A percentile compares a stretch with the other conserved stretches of the same genome.
Evolutionary conservation across 37 sponge, comb jelly and placozoan genomes (phyloP).

Genomic region (Beroe forskalii): DNA sequence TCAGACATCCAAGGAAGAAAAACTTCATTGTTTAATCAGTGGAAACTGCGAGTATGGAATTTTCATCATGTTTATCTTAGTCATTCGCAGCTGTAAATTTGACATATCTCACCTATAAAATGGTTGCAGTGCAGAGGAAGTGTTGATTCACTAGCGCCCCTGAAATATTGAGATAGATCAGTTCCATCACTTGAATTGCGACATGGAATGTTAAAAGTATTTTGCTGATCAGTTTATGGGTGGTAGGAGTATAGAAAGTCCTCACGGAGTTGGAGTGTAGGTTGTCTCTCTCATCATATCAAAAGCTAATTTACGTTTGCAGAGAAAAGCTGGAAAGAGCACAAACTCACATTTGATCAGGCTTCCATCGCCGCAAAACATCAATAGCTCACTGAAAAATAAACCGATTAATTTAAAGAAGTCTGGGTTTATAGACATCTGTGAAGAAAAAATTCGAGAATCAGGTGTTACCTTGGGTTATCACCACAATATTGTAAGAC

Average conservation of each 20-base stretch:
- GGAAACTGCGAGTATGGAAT: slow-evolving; percentile 60
- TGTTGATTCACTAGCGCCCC: too few relatives aligned
- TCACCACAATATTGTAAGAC: slow-evolving; percentile 41
- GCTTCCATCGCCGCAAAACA: not conserved
- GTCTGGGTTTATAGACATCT: not conserved
- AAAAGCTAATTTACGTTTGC: not conserved
- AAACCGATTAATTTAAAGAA: too few relatives aligned
- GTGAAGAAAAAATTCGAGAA: not conserved
- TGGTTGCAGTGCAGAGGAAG: too few relatives aligned
- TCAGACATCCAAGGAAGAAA: slow-evolving; percentile 66
- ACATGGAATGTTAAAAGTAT: too few relatives aligned
- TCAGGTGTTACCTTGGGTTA: slow-evolving; percentile 56
- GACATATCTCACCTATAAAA: too few relatives aligned
- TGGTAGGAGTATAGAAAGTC: slow-evolving; percentile 66
- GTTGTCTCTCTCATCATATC: slow-evolving; percentile 53
- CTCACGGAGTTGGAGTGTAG: slow-evolving; percentile 55
- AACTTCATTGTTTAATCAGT: slow-evolving; percentile 63
- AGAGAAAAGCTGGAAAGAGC: not conserved
- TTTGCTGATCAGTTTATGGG: slow-evolving; percentile 67
- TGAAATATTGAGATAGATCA: too few relatives aligned
- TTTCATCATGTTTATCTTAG: too few relatives aligned
- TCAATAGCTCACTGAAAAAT: not conserved
- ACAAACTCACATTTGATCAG: not conserved
- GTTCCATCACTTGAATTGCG: too few relatives aligned
- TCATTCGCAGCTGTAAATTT: too few relatives aligned